Evolutionary conservation across 2,888 invertebrate genomes (phyloP).

Genomic region (Athalia cordata): DNA sequence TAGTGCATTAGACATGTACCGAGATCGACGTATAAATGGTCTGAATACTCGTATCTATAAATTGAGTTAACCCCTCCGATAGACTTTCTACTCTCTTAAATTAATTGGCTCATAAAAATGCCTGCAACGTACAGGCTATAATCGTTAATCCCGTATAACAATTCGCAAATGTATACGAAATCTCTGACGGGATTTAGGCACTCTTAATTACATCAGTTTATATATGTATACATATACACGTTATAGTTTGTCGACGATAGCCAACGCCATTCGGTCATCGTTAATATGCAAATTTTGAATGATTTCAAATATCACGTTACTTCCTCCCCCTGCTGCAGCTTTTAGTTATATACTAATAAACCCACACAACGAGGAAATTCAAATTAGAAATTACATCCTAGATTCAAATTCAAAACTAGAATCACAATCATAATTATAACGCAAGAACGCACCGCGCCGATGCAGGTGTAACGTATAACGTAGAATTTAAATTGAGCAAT

Average conservation of each 20-base stretch:
- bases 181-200: conserved; percentile 11
- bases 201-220: conserved; percentile 11
- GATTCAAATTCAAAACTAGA: conserved; percentile 14
- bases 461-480: not conserved
- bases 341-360: not conserved
- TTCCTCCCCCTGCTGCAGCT: not conserved
- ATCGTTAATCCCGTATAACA: conserved; percentile 32
- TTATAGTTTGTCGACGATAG: conserved; percentile 23
- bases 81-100: conserved; percentile 40
- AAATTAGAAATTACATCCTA: not conserved
- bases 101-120: conserved; percentile 42
- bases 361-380: not conserved
- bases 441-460: not conserved
- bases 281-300: conserved; percentile 20
- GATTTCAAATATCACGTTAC: conserved; percentile 5
- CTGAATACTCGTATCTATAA: conserved; percentile 40
- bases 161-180: conserved; percentile 29
- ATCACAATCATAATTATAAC: not conserved
- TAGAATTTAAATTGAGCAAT: not conserved
- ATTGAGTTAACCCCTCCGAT: conserved; percentile 34
- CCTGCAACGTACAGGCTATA: conserved; percentile 24
- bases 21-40: conserved; percentile 26
- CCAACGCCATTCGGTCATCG: conserved; percentile 2
- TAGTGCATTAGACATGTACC: not conserved
- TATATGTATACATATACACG: not conserved